These are phyloP conservation scores for Allygus modestus DNA, from an alignment of 2,888 invertebrate genomes.

Conservation along the genomic window DNA sequence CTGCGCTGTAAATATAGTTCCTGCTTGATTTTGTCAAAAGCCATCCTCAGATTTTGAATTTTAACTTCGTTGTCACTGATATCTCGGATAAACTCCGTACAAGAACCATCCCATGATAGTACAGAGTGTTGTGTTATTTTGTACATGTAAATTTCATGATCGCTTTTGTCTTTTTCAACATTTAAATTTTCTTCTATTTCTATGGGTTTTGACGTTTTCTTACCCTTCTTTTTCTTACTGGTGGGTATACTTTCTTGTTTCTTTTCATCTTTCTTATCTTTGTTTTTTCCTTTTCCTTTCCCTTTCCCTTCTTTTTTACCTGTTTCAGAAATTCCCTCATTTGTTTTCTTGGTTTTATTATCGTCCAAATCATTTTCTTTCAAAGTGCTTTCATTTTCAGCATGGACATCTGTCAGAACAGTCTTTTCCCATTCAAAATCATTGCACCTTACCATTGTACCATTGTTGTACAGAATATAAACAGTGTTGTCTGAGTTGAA, in stretches of 20 bases:
- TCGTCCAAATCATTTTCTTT: not conserved
- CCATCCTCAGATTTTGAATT: not conserved
- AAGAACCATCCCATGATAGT: conserved; percentile 41
- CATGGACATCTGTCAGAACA: not conserved
- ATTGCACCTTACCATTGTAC: conserved; percentile 17
- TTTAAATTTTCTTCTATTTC: conserved; percentile 14
- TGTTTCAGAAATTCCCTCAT: not conserved
- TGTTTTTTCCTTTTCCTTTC: not conserved
- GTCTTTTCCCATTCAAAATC: conserved; percentile 24
- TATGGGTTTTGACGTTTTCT: not conserved
- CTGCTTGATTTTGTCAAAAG: conserved; percentile 26
- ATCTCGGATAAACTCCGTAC: not conserved
- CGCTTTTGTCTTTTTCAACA: not conserved
- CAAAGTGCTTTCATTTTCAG: not conserved
- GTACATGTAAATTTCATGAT: not conserved
- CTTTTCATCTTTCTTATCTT: not conserved
- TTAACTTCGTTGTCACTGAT: not conserved
- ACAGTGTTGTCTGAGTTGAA: conserved; percentile 27
- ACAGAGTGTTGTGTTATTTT: conserved; percentile 17
- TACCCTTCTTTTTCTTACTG: conserved; percentile 1
- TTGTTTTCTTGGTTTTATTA: not conserved
- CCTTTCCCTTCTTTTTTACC: not conserved
- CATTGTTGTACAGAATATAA: conserved; percentile 42
- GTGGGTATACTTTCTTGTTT: not conserved
- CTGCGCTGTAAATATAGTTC: conserved; percentile 32